Evolutionary conservation across 2,888 invertebrate species (phyloP).

Genomic region (Cryptocheilus praepositus): DNA sequence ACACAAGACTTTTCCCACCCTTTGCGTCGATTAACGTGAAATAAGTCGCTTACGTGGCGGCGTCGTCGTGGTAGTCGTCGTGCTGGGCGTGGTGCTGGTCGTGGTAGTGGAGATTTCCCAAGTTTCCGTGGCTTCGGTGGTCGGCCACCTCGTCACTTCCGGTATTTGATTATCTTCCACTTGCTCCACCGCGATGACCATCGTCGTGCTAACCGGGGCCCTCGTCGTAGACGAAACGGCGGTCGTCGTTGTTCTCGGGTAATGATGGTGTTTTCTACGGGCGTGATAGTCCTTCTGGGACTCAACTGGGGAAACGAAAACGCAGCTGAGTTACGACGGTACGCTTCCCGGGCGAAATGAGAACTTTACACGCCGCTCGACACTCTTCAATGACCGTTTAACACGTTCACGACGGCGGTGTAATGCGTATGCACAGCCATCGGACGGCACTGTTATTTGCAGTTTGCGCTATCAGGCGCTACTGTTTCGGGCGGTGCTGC

Average conservation of each 20-base stretch:
- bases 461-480: too few relatives aligned
- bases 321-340: conserved; percentile 1
- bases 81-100: conserved; percentile 71
- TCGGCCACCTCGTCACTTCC: conserved; percentile 64
- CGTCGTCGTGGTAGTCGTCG: conserved; percentile 72
- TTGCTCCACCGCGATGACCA: conserved; percentile 59
- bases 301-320: conserved; percentile 80
- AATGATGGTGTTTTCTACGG: conserved; percentile 71
- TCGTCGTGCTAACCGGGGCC: conserved; percentile 75
- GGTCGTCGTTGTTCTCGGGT: conserved; percentile 72
- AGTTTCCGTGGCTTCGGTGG: conserved; percentile 63
- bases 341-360: conserved; percentile 1
- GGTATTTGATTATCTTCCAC: conserved; percentile 70
- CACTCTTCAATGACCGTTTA: not conserved
- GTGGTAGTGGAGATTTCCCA: conserved; percentile 72
- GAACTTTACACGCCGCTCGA: not conserved
- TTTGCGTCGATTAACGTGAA: not conserved
- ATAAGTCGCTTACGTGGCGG: conserved; percentile 73
- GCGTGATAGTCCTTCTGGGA: conserved; percentile 92
- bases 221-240: conserved; percentile 74
- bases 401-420: too few relatives aligned
- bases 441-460: too few relatives aligned
- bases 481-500: too few relatives aligned
- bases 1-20: too few relatives aligned
- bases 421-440: too few relatives aligned